Evolutionary conservation across 2,888 invertebrate species (phyloP).

Genomic region (Hypomecis atomaria): DNA sequence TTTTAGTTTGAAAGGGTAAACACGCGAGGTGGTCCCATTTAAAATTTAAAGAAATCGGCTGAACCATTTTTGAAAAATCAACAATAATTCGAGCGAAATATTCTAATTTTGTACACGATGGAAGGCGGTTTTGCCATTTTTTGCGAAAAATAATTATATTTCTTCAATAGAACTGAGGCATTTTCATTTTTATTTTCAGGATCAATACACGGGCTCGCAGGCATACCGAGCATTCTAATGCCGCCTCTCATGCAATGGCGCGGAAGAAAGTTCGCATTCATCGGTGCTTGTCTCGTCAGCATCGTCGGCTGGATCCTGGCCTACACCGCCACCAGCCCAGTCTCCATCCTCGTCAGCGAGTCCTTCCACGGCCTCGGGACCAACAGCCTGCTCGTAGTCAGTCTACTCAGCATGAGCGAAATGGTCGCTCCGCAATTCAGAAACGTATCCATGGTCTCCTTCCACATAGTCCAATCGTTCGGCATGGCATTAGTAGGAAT

Average conservation of each 20-base stretch:
- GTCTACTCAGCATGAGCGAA: slow-evolving; percentile 43
- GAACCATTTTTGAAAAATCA: no score
- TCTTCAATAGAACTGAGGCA: not conserved
- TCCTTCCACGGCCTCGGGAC: slow-evolving; percentile 44
- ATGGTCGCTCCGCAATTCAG: slow-evolving; percentile 43
- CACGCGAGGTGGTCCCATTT: no score
- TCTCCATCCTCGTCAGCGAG: slow-evolving; percentile 42
- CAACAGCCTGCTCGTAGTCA: slow-evolving; percentile 40
- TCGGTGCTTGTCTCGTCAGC: slow-evolving; percentile 41
- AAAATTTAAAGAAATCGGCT: no score
- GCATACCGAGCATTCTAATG: slow-evolving; percentile 45
- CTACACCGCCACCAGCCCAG: slow-evolving; percentile 25
- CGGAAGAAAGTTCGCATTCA: slow-evolving; percentile 45
- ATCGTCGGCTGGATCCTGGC: slow-evolving; percentile 42
- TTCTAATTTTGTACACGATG: no score
- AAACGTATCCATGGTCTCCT: slow-evolving; percentile 36
- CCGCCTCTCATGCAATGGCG: slow-evolving; percentile 45
- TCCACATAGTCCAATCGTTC: slow-evolving; percentile 33
- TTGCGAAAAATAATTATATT: no score
- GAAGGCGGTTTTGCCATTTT: no score
- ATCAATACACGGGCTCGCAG: slow-evolving; percentile 46
- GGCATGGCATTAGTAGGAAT: slow-evolving; percentile 39
- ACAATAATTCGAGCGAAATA: no score
- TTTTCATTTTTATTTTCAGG: slow-evolving; percentile 36
- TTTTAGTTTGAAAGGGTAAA: no score